Evolutionary conservation across 2,888 invertebrate species (phyloP), one percentile per base, ranked within the genome.

Genomic region (Cephonodes hylas): DNA sequence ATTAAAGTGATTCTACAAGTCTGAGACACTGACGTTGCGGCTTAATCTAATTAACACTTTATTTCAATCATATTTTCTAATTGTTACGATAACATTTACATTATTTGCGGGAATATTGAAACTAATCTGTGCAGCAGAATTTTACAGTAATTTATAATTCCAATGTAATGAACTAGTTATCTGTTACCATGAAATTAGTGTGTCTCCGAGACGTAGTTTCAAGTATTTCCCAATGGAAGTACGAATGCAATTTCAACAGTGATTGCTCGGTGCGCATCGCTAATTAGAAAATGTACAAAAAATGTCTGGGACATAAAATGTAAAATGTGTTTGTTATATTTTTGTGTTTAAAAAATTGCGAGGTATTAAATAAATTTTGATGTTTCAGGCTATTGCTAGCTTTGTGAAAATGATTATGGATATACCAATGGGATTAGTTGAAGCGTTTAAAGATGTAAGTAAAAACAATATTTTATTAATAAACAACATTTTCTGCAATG

Each of bases 381-480:
- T 57, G 59, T 73, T 69, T 46, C 76, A 86, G 85, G 81, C 81
- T 10, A 67, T 85, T 2, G 76, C 82, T 15, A 84, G 81, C 66
- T 75, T 86, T 31, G 79, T 79, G 15, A 83, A 81, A 72, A 83
- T 83, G 78, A 63, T 85, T 38, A 77, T 84, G 59, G 85, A 84
- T 61, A 75, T 86, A 65, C 86, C 86, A 27, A 70, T 84, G 68
- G 85, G 83, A 57, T 64, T 86, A 10, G 81, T 84, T 0, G 84
- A 85, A 73, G 81, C 82, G 15, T 80, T 83, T 44, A 84, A 82
- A 77, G 84, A 84, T 62, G 85, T 86, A 74, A 84, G 84, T 80
- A 60, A 6, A 20, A 15, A 38, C 7, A 34, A 34, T 34, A 13
- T 0, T 34, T 13, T 7, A 13, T n/a, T n/a, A n/a, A n/a, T n/a